These are phyloP conservation scores for Hydrocynus forskahlii DNA, from an alignment of 2,797 vertebrate species.

Conservation along the genomic window DNA sequence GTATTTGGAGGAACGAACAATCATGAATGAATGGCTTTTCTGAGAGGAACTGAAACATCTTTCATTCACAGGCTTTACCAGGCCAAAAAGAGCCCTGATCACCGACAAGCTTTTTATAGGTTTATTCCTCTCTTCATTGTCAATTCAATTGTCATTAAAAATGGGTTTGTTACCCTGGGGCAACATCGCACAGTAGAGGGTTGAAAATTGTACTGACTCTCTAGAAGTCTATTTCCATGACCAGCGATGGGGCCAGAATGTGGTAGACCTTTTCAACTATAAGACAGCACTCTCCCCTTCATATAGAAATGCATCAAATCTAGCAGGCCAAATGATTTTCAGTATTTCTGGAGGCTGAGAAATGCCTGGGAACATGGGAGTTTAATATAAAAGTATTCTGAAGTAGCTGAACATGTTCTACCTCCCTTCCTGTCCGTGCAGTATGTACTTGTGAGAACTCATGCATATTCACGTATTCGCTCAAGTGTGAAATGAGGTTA, in stretches of 20 bases:
- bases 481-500: constrained; percentile 41
- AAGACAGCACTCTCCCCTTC: neutral
- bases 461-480: constrained; percentile 33
- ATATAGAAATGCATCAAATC: constrained; percentile 26
- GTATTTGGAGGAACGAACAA: no score
- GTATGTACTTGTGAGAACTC: neutral
- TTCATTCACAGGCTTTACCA: no score
- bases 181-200: no score
- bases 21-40: no score
- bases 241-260: neutral
- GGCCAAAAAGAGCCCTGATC: no score
- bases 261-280: neutral
- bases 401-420: constrained; percentile 3
- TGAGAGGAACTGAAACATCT: no score
- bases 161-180: no score
- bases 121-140: no score
- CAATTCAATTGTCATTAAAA: no score
- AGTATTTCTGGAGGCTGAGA: neutral
- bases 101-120: no score
- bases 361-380: neutral
- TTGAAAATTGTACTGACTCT: neutral
- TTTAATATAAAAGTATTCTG: constrained; percentile 14
- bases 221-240: neutral
- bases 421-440: neutral
- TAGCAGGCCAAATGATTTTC: constrained; percentile 1